Conservation (phyloP, 2,888 invertebrate species). For the Mycalesis mineus region DNA sequence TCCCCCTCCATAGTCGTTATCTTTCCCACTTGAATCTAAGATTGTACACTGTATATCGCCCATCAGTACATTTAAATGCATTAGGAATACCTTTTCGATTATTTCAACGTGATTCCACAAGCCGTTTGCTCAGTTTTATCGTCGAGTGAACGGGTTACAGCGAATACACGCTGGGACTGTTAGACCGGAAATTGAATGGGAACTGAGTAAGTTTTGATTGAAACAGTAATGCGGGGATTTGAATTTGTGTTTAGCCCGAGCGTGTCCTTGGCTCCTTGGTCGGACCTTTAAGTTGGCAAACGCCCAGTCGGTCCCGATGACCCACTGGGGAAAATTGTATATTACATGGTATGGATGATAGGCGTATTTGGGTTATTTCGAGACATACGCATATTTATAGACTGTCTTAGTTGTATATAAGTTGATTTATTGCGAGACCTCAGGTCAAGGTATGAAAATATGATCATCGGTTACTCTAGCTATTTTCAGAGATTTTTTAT, state of each 20-base stretch:
- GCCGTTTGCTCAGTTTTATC: conserved; percentile 39
- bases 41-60: conserved; percentile 12
- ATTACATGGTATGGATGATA: background rate
- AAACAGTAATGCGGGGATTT: background rate
- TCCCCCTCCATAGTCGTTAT: background rate
- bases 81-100: conserved; percentile 45
- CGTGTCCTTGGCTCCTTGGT: no score
- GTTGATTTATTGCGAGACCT: no score
- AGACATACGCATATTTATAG: no score
- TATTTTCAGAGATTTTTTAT: no score
- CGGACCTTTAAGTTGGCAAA: no score
- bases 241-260: background rate
- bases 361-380: no score
- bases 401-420: no score
- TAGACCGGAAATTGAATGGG: conserved; percentile 10
- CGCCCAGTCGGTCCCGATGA: background rate
- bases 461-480: no score
- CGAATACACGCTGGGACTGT: conserved; percentile 9
- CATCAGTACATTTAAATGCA: conserved; percentile 46
- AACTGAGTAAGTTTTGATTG: conserved; percentile 2
- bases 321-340: background rate
- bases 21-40: background rate
- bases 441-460: no score
- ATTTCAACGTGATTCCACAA: conserved; percentile 43
- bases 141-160: conserved; percentile 25